Evolutionary conservation across 2,113 vertebrate species (phyloP).

Genomic region (Oryzias celebensis): DNA sequence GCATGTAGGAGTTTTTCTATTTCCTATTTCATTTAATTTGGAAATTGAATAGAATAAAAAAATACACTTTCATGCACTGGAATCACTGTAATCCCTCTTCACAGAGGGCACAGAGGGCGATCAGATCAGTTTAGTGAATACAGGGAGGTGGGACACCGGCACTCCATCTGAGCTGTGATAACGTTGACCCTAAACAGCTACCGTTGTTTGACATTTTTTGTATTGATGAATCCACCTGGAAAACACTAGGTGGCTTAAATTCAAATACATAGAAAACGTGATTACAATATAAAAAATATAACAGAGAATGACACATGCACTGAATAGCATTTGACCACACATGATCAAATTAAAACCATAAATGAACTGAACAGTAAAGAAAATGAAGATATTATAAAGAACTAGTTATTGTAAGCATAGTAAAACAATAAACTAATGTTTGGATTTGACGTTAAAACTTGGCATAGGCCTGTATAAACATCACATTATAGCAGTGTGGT

Average conservation of each 20-base stretch:
- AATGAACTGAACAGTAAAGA: no score
- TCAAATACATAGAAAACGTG: no score
- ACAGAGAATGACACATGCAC: no score
- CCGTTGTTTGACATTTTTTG: slow-evolving; percentile 1
- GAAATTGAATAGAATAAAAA: neutral
- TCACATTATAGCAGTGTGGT: no score
- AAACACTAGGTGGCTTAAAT: neutral
- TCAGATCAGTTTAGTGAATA: slow-evolving; percentile 44
- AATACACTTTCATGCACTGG: slow-evolving; percentile 20
- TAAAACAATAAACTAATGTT: no score
- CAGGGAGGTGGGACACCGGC: slow-evolving; percentile 50
- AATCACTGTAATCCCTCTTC: slow-evolving; percentile 36
- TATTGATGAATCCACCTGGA: neutral
- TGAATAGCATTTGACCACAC: no score
- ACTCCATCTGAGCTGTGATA: slow-evolving; percentile 53
- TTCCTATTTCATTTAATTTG: neutral
- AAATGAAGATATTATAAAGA: no score
- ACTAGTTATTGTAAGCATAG: no score
- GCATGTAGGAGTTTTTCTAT: slow-evolving; percentile 3
- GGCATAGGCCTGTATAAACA: no score
- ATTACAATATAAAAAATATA: no score
- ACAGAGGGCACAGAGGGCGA: slow-evolving; percentile 32
- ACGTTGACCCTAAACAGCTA: slow-evolving; percentile 59
- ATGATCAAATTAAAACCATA: no score
- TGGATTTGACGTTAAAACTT: no score